These are phyloP conservation scores for Spatulosminthurus flaviceps DNA, from an alignment of 2,888 invertebrate genomes.

Conservation along the genomic window DNA sequence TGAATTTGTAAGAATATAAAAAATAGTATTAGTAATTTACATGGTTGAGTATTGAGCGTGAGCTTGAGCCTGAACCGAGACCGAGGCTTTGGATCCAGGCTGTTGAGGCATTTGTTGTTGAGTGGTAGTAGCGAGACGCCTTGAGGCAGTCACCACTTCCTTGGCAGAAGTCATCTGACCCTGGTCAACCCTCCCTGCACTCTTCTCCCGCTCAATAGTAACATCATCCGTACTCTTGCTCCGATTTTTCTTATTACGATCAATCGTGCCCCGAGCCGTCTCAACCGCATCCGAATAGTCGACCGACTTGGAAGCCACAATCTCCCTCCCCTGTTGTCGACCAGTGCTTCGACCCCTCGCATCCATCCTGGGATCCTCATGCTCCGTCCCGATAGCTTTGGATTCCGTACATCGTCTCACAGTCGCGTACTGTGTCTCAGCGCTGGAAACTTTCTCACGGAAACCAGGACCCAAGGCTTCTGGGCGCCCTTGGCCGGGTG, in stretches of 20 bases:
- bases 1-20: too few relatives aligned
- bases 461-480: slow-evolving; percentile 52
- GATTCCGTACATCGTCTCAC: slow-evolving; percentile 59
- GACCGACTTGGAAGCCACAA: slow-evolving; percentile 68
- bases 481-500: slow-evolving; percentile 57
- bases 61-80: too few relatives aligned
- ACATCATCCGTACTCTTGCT: slow-evolving; percentile 93
- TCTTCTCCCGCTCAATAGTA: slow-evolving; percentile 67
- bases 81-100: too few relatives aligned
- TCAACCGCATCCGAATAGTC: slow-evolving; percentile 69
- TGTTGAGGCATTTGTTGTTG: slow-evolving; percentile 13
- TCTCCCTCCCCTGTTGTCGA: slow-evolving; percentile 62
- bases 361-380: slow-evolving; percentile 47
- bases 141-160: neutral
- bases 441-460: slow-evolving; percentile 50
- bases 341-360: slow-evolving; percentile 58
- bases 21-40: too few relatives aligned
- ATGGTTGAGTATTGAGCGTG: too few relatives aligned
- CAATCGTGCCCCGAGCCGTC: slow-evolving; percentile 57
- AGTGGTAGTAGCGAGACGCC: neutral
- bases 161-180: slow-evolving; percentile 47
- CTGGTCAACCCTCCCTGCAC: slow-evolving; percentile 66
- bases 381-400: slow-evolving; percentile 60
- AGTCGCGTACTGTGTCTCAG: slow-evolving; percentile 29
- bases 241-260: slow-evolving; percentile 62